A percentile compares a stretch with the other conserved stretches of the same genome.
phyloP scores from a whole-genome alignment of 2,888 invertebrate genomes.

The Apotomis betuletana region DNA sequence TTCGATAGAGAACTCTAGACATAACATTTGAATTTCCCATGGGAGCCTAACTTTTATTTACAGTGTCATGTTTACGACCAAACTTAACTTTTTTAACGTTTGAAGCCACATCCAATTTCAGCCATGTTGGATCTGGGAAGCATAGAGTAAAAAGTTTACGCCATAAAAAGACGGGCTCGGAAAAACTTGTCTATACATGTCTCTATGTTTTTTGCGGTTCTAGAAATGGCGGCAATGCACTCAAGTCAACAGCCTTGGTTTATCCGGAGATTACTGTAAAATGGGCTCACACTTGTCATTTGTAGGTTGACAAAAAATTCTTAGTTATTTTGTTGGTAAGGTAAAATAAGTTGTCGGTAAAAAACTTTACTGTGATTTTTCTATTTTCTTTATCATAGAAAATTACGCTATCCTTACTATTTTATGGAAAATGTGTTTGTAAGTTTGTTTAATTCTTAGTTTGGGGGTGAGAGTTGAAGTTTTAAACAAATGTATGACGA shows the following conservation, averaged over 20 bases:
- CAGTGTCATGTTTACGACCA: background rate
- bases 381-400: too few species aligned
- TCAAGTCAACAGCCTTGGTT: slow-evolving; percentile 26
- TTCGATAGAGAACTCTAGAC: too few species aligned
- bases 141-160: slow-evolving; percentile 18
- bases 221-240: slow-evolving; percentile 19
- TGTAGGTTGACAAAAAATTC: too few species aligned
- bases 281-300: background rate
- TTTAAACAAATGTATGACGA: too few species aligned
- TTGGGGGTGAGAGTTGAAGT: too few species aligned
- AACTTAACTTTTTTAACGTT: slow-evolving; percentile 6
- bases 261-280: slow-evolving; percentile 19
- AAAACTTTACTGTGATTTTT: too few species aligned
- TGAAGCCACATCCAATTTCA: background rate
- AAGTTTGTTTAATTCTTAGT: too few species aligned
- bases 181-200: slow-evolving; percentile 12
- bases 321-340: too few species aligned
- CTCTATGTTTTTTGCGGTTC: slow-evolving; percentile 22
- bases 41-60: background rate
- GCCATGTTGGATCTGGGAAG: background rate
- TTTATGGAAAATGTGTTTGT: too few species aligned
- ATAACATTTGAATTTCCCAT: too few species aligned
- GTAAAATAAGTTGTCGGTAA: too few species aligned
- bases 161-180: slow-evolving; percentile 13
- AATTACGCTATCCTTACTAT: too few species aligned